Evolutionary conservation across 2,888 invertebrate species (phyloP).

Genomic region (Elmis aenea): DNA sequence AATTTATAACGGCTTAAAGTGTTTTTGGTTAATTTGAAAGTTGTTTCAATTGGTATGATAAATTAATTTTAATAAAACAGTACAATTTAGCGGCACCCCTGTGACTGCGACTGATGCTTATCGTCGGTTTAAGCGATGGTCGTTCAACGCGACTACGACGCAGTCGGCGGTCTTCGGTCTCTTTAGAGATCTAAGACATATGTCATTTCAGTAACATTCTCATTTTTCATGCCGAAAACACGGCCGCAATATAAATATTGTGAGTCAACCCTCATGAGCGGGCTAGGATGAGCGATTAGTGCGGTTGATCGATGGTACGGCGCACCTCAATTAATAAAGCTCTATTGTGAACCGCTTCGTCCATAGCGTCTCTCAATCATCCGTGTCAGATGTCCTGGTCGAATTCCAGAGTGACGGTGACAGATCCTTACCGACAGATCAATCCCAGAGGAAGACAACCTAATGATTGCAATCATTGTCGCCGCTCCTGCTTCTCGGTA

Average conservation of each 20-base stretch:
- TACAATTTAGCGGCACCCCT: slow-evolving; percentile 8
- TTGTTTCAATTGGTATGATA: too few relatives aligned
- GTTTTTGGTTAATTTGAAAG: too few relatives aligned
- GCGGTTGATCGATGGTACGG: slow-evolving; percentile 34
- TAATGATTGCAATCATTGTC: slow-evolving; percentile 33
- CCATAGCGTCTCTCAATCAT: slow-evolving; percentile 17
- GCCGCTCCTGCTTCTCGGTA: slow-evolving; percentile 21
- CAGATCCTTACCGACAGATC: too few relatives aligned
- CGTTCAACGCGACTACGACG: slow-evolving; percentile 12
- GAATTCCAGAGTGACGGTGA: too few relatives aligned
- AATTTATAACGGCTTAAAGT: too few relatives aligned
- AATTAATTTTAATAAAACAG: too few relatives aligned
- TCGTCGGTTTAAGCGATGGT: slow-evolving; percentile 20
- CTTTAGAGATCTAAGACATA: slow-evolving; percentile 28
- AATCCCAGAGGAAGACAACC: slow-evolving; percentile 29
- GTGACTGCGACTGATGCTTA: slow-evolving; percentile 15
- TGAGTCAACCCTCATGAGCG: slow-evolving; percentile 30
- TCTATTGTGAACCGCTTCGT: slow-evolving; percentile 17
- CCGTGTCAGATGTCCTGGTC: slow-evolving; percentile 13
- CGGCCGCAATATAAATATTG: slow-evolving; percentile 42
- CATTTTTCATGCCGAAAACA: slow-evolving; percentile 37
- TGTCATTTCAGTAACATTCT: slow-evolving; percentile 32
- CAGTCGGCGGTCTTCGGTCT: slow-evolving; percentile 33
- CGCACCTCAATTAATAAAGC: slow-evolving; percentile 18
- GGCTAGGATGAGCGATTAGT: slow-evolving; percentile 31